Base-by-base conservation (phyloP, 2,113 vertebrate genomes). In the Cisticola juncidis region DNA sequence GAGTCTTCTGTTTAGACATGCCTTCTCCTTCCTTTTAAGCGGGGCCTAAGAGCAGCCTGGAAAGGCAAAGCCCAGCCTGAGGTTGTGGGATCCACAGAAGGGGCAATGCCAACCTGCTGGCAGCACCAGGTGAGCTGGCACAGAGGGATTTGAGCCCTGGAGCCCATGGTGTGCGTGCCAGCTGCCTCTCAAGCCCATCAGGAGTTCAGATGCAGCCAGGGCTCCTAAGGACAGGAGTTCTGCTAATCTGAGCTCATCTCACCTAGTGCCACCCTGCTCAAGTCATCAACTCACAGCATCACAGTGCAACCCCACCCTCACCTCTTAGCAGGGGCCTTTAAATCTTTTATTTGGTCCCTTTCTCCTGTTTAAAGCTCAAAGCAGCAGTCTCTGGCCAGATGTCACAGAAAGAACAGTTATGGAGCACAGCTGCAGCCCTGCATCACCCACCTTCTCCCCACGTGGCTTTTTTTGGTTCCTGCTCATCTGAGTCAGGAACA, bases 191-290 rank as follows among this genome's bases (percentile, higher is more conserved):
- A 38, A 84, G 61, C 20, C 66, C 48, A 3, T 4, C 6, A 4
- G 0, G 6, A 48, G 76, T 56, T 94, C 25, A 14, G 79, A 58
- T 18, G 72, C 65, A 35, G 54, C 12, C 76, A 88, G 76, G 88
- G 88, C 80, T 81, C 92, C 65, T 96, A 65, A 94, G 80, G 86
- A 94, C 82, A 81, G 7, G 14, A 83, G 79, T 88, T 71, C 31
- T 2, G 57, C 73, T 95, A 80, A 94, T 90, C 85, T 42, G 35
- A 66, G 92, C 80, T 90, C 95, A 71, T 38, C 85, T 86, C 48
- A 28, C 76, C 74, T 68, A 38, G 58, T 1, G 6, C 69, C 58
- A 80, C 38, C 21, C 42, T 14, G 53, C 61, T 40, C 62, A 82
- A 82, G 51, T 47, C 2, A 31, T 8, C 3, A 65, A 31, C 45